Base-by-base conservation (phyloP, 2,797 vertebrate species). In the Rhodeus uyekii region DNA sequence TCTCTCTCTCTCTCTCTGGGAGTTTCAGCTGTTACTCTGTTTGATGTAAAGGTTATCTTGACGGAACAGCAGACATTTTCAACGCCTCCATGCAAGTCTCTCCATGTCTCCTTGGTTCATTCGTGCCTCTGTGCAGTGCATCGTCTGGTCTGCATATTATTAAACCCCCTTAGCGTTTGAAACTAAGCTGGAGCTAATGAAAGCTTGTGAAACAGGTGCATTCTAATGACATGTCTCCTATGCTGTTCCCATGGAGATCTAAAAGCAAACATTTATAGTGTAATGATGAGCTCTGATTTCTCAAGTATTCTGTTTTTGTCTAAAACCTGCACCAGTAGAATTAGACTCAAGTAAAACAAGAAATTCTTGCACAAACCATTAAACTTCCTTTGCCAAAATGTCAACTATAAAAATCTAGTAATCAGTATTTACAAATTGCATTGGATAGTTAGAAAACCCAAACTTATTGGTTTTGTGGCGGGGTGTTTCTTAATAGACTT, bases 1-100 rank as follows among this genome's bases (percentile, higher is more conserved):
- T 53, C 46, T 53, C 19, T 24, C 14, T 77, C 50, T 22, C 75
- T 73, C 77, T 77, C 53, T 73, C 60, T 48, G 64, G 39, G 83
- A 72, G 22, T 68, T 84, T 85, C 71, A 80, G 81, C 72, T 67
- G 73, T 76, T 76, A 60, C 76, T 63, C 79, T 64, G 48, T 77
- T 65, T 80, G 67, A 87, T 80, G 42, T 83, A 82, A 88, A 82
- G 82, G 81, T 87, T 85, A 88, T 85, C 82, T 85, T 87, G 82
- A 87, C 42, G 24, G 53, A 87, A 71, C 82, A 84, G 84, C 79
- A 82, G 87, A 84, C 79, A 78, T 80, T 82, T 84, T 65, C 53
- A 77, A 78, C 73, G 76, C 83, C 82, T 81, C 82, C 73, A 63
- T 81, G 53, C 82, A 84, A 83, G 83, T 73, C 36, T 82, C 36